Evolutionary conservation across 2,888 invertebrate species (phyloP), one percentile per base, ranked within the genome.

Genomic region (Electrophaes corylata): DNA sequence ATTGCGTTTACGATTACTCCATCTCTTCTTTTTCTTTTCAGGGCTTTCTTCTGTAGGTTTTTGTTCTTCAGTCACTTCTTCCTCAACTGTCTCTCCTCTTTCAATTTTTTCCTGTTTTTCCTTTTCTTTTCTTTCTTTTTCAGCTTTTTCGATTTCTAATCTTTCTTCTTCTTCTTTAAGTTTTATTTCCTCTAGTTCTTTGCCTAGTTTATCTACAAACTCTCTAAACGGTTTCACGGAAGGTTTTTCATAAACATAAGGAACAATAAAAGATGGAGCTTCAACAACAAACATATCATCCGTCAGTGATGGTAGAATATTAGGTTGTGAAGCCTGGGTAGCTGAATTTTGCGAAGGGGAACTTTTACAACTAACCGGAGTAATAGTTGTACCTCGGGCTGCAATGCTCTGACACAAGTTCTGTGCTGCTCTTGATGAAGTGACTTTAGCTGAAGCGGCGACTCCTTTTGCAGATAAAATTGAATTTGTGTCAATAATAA

Each of bases 261-360:
- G 98, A 66, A 98, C 97, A 81, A 98, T 97, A 78, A 98, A 97
- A 33, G 97, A 97, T 8, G 98, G 97, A 23, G 97, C 97, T 88
- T 98, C 97, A 19, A 98, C 95, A 19, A 97, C 97, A 87, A 96
- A 97, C 96, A 97, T 97, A 71, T 97, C 97, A 84, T 98, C 97
- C 33, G 97, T 97, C 18, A 98, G 86, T 11, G 96, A 96, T 12
- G 97, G 97, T 72, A 97, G 84, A 66, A 97, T 91, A 57, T 83
- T 89, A 39, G 88, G 83, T 68, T 84, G 87, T 14, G 86, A 71
- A 41, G 75, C 61, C 20, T 78, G 72, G 11, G 73, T 50, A 43
- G 47, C 72, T 50, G 59, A 73, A 14, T 61, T 70, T 40, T 66
- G 67, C 14, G 64, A 69, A 2, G 74, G 49, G 20, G 60, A 63